phyloP scores from a whole-genome alignment of 2,888 invertebrate species.

The Xestia sexstrigata region DNA sequence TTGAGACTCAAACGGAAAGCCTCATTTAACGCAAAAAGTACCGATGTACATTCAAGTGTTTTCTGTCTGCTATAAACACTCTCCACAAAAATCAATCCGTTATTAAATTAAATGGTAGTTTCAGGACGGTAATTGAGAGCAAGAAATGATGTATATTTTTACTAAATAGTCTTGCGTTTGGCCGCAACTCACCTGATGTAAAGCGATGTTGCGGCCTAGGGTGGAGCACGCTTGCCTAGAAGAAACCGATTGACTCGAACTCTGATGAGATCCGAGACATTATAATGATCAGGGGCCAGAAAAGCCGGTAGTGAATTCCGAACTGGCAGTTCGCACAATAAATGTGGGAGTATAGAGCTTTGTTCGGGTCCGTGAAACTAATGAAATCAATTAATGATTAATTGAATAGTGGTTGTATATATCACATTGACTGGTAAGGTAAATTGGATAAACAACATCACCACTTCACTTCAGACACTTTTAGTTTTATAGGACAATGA shows the following conservation, averaged over 20 bases:
- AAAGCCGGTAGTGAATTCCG: too few relatives aligned
- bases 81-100: constrained; percentile 1
- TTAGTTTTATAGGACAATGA: neutral
- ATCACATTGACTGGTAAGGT: neutral
- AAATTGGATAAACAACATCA: neutral
- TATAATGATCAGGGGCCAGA: too few relatives aligned
- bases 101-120: constrained; percentile 1
- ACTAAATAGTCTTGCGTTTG: too few relatives aligned
- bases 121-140: neutral
- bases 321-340: too few relatives aligned
- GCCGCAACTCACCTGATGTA: too few relatives aligned
- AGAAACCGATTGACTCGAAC: too few relatives aligned
- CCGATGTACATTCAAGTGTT: neutral
- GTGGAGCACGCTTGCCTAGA: too few relatives aligned
- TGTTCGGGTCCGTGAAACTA: too few relatives aligned
- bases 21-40: neutral
- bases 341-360: too few relatives aligned
- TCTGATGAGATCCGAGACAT: too few relatives aligned
- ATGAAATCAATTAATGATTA: neutral
- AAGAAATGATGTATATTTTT: neutral
- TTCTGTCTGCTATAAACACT: neutral
- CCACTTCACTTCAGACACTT: neutral
- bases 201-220: too few relatives aligned
- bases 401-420: neutral
- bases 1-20: neutral